These are phyloP conservation scores for Xenus cinereus DNA, from an alignment of 2,113 vertebrate species.

Conservation along the genomic window DNA sequence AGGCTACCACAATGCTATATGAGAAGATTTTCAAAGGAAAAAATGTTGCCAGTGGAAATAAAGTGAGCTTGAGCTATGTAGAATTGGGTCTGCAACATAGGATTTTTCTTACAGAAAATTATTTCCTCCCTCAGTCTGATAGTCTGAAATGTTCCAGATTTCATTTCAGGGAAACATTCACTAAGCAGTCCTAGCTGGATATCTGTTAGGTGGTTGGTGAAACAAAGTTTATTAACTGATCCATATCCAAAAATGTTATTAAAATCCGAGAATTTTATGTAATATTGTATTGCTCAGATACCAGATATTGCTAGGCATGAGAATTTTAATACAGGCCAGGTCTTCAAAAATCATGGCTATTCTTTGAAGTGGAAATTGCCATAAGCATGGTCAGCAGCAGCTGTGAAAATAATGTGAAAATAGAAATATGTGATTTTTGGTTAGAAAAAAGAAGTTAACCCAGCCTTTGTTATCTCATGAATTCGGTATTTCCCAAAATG, in stretches of 20 bases:
- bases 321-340: neutral
- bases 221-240: constrained; percentile 66
- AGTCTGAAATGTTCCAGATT: constrained; percentile 15
- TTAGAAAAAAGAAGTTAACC: neutral
- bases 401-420: neutral
- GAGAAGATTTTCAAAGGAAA: neutral
- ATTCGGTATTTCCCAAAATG: neutral
- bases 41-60: neutral
- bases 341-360: neutral
- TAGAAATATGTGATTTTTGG: neutral
- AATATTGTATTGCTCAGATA: neutral
- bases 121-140: neutral
- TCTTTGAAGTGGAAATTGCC: neutral
- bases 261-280: constrained; percentile 5
- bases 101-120: neutral
- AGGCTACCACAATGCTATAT: neutral
- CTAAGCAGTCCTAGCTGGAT: neutral
- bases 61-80: neutral
- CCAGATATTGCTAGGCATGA: neutral
- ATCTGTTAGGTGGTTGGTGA: constrained; percentile 12
- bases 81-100: neutral
- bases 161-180: constrained; percentile 30
- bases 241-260: constrained; percentile 57
- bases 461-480: neutral
- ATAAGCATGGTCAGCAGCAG: neutral